phyloP scores from a whole-genome alignment of 2,888 invertebrate species.

The Diaphora mendica region DNA sequence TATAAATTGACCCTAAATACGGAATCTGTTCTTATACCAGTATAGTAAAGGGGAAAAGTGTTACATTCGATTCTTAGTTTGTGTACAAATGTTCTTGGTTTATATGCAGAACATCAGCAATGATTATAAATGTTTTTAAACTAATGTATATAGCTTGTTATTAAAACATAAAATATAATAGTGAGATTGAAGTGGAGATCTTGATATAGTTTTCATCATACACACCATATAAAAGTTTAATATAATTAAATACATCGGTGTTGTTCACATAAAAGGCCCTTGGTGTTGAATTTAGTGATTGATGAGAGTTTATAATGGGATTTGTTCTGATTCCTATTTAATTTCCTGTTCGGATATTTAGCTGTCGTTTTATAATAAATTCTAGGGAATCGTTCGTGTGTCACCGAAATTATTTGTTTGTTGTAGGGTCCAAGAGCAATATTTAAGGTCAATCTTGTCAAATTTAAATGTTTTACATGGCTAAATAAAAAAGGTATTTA shows the following conservation, averaged over 20 bases:
- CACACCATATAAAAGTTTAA: neutral
- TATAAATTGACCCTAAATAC: too few species aligned
- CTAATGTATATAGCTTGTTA: neutral
- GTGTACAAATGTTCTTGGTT: neutral
- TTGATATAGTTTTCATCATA: neutral
- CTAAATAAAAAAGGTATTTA: neutral
- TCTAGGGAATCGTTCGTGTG: conserved; percentile 36
- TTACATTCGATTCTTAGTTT: neutral
- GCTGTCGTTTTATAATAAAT: conserved; percentile 71
- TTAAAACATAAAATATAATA: too few species aligned
- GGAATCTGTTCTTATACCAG: too few species aligned
- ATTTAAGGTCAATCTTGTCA: neutral
- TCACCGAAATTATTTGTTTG: conserved; percentile 25
- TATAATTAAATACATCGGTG: conserved; percentile 32
- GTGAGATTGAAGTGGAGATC: neutral
- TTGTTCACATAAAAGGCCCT: conserved; percentile 53
- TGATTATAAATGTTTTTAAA: neutral
- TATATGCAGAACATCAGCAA: neutral
- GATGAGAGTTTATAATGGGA: conserved; percentile 78
- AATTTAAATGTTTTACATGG: neutral
- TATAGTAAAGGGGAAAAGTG: neutral
- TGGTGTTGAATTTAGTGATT: conserved; percentile 67
- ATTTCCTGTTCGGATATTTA: conserved; percentile 79
- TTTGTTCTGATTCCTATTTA: conserved; percentile 77
- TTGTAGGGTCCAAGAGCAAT: conserved; percentile 7